Evolutionary conservation across 2,888 invertebrate species (phyloP).

Genomic region (Epirrita christyi): DNA sequence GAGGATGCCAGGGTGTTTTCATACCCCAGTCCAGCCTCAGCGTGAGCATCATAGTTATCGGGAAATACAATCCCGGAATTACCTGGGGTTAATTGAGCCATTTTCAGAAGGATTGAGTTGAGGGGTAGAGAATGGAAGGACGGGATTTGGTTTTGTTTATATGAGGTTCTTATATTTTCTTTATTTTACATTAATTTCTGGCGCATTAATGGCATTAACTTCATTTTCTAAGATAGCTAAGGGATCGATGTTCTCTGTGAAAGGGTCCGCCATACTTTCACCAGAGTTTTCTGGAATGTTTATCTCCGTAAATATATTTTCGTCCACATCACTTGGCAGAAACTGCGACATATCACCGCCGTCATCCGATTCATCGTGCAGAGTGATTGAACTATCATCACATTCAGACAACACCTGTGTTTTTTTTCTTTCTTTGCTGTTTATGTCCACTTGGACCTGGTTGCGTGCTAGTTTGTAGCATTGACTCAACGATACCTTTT

Average conservation of each 20-base stretch:
- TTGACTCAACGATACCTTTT: conserved; percentile 13
- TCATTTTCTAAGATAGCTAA: conserved; percentile 9
- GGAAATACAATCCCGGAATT: no score
- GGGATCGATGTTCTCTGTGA: conserved; percentile 11
- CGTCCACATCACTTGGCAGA: conserved; percentile 11
- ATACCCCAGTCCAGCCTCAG: no score
- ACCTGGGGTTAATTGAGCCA: no score
- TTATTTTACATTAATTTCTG: conserved; percentile 4
- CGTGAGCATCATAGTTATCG: no score
- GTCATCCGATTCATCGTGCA: conserved; percentile 18
- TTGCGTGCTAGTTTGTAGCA: conserved; percentile 14
- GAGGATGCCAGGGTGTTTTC: no score
- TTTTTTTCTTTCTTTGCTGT: conserved; percentile 14
- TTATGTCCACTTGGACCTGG: conserved; percentile 11
- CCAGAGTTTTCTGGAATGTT: conserved; percentile 8
- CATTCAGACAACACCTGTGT: conserved; percentile 7
- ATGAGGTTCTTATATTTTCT: no score
- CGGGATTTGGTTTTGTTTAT: no score
- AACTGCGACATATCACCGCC: conserved; percentile 14
- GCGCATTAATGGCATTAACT: conserved; percentile 7
- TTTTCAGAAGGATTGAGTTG: no score
- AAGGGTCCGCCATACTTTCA: conserved; percentile 8
- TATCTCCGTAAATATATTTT: not conserved
- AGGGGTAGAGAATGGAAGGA: no score
- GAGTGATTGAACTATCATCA: conserved; percentile 10